These are phyloP conservation scores for Falco berigora DNA, from an alignment of 2,797 vertebrate species.

Conservation along the genomic window DNA sequence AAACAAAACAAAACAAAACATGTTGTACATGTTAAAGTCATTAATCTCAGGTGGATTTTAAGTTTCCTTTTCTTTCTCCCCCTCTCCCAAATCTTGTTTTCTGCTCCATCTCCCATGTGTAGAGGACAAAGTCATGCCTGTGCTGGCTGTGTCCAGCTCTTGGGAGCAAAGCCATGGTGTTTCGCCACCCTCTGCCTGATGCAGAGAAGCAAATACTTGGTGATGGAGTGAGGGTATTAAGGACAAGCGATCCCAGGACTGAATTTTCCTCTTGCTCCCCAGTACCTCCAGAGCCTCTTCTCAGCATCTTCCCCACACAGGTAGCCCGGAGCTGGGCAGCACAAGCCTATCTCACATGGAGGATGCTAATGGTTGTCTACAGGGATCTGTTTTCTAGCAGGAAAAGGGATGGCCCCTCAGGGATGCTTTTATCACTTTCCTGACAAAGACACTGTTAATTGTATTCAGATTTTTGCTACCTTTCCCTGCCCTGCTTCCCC, in stretches of 20 bases:
- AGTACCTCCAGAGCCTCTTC: neutral
- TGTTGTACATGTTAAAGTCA: constrained; percentile 35
- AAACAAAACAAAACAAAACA: constrained; percentile 32
- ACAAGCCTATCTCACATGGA: neutral
- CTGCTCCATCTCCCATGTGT: neutral
- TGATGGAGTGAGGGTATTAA: neutral
- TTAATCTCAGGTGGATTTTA: constrained; percentile 51
- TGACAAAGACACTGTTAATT: neutral
- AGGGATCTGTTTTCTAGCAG: neutral
- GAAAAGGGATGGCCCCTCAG: neutral
- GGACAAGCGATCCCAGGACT: fast-evolving
- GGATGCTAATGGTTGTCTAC: neutral
- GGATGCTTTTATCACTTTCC: neutral
- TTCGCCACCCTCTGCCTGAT: neutral
- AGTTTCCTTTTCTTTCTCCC: constrained; percentile 19
- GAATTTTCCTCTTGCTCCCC: neutral
- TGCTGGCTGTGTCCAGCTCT: neutral
- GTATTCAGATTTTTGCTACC: neutral
- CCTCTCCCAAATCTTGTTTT: neutral
- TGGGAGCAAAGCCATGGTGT: neutral
- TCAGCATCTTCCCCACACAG: neutral
- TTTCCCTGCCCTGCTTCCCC: neutral
- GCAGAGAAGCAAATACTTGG: neutral
- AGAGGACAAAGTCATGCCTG: neutral
- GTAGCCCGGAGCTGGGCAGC: neutral